phyloP scores from a whole-genome alignment of 2,888 invertebrate species.

The Hirtodrosophila duncani region DNA sequence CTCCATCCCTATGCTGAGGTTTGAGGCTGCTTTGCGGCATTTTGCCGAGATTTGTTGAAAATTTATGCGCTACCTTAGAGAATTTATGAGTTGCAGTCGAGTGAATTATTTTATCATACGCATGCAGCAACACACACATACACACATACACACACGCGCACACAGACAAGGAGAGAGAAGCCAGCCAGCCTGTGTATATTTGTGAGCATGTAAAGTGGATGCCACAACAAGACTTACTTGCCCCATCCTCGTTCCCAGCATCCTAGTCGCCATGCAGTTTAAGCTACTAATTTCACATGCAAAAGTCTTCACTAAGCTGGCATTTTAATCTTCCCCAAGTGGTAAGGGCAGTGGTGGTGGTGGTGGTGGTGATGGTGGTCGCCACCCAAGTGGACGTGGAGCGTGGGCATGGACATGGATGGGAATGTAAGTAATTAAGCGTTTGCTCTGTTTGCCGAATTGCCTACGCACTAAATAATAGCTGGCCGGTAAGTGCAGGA shows the following conservation, averaged over 20 bases:
- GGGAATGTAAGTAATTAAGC: constrained; percentile 68
- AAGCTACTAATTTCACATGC: constrained; percentile 73
- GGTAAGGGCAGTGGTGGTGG: constrained; percentile 16
- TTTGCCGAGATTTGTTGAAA: constrained; percentile 69
- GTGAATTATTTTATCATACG: constrained; percentile 74
- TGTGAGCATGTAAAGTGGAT: constrained; percentile 37
- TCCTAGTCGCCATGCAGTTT: constrained; percentile 38
- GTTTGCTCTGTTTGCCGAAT: constrained; percentile 53
- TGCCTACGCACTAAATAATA: constrained; percentile 71
- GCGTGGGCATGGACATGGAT: constrained; percentile 42
- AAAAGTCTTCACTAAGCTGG: constrained; percentile 73
- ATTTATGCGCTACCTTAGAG: constrained; percentile 72
- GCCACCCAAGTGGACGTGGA: not conserved
- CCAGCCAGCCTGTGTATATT: constrained; percentile 6
- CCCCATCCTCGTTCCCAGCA: constrained; percentile 4
- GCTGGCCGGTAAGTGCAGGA: constrained; percentile 32
- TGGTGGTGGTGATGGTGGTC: not conserved
- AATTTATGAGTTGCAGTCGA: constrained; percentile 74
- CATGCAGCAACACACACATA: constrained; percentile 59
- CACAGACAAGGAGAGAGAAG: too few relatives aligned
- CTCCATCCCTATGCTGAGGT: constrained; percentile 38
- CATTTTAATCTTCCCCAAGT: constrained; percentile 69
- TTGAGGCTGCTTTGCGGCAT: constrained; percentile 67
- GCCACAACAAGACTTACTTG: constrained; percentile 57
- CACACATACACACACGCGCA: constrained; percentile 12